Evolutionary conservation across 1,140 invertebrate species (phyloP), one percentile per base, ranked within the genome.

Genomic region (Pollicipes pollicipes): DNA sequence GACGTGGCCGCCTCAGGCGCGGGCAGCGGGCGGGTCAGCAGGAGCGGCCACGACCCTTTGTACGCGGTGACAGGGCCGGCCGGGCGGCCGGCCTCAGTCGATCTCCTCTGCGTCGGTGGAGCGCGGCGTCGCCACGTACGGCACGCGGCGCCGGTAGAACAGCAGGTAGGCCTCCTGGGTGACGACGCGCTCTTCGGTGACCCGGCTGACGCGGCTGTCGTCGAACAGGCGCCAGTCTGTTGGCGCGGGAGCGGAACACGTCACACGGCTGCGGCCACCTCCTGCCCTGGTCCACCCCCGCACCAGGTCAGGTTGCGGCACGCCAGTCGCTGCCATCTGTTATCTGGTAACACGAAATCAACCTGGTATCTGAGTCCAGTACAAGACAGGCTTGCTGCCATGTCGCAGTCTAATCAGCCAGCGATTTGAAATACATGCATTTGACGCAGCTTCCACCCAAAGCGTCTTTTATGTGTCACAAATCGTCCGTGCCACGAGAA

Each of bases 211-310:
- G 27, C 77, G 73, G 73, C 78, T 79, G 76, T 83, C 82, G 76
- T 83, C 80, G 76, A 81, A 83, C 28, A 80, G 71, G 64, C 82
- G 76, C 82, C 82, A 83, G 70, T 78, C 82, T 83, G 71, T 32
- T 73, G 35, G 35, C 6, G 75, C 66, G 72, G 64, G 32, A 30
- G 66, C 69, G 63, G 68, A 72, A n/a, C 30, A 70, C 30, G 35
- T 29, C 27, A 74, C 27, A 68, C 8, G 70, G 24, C 21, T 21
- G 8, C 27, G 29, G 29, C n/a, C 31, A 30, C 26, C 26, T 73
- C 71, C 1, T 35, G 31, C 6, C 21, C 21, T 16, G 27, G 29
- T 31, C 30, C 27, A 71, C n/a, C 6, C 31, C 37, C 31, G 30
- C 24, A 72, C 35, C 6, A 6, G 35, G 35, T 35, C 35, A 35